Evolutionary conservation across 2,113 vertebrate genomes (phyloP).

Genomic region (Megaceryle maxima): DNA sequence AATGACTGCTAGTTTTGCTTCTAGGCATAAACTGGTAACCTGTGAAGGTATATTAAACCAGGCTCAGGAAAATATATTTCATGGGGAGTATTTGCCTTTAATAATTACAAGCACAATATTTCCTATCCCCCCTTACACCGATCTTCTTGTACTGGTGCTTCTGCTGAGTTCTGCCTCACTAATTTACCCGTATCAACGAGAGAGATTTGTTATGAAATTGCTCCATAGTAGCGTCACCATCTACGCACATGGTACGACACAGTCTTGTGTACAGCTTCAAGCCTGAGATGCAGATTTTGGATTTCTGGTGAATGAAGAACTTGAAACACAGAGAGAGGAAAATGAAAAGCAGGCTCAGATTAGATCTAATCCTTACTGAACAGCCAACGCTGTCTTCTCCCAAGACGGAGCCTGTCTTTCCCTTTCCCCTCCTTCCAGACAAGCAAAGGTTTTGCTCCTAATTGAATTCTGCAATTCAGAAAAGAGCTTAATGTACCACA

Average conservation of each 20-base stretch:
- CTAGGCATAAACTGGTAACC: not conserved
- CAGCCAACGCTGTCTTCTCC: not conserved
- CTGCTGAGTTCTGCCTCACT: not conserved
- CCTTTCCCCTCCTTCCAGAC: not conserved
- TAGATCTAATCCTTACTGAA: not conserved
- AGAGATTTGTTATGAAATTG: not conserved
- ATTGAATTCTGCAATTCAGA: not conserved
- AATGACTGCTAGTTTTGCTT: not conserved
- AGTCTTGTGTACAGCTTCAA: not conserved
- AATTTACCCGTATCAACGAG: not conserved
- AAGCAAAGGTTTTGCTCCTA: not conserved
- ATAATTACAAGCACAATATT: not conserved
- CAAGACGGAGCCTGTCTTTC: not conserved
- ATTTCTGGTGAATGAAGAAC: not conserved
- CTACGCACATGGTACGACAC: no score
- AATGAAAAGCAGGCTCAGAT: not conserved
- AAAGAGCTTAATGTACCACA: not conserved
- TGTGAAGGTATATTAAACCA: not conserved
- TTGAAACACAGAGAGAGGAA: not conserved
- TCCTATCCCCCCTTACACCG: not conserved
- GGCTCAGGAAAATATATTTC: not conserved
- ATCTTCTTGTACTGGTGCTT: not conserved
- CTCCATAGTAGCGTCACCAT: no score
- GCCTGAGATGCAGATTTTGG: not conserved
- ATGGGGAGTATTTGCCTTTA: not conserved